These are phyloP conservation scores for Porites australiensis DNA, from an alignment of 64 coral and sea anemone genomes.

Conservation along the genomic window DNA sequence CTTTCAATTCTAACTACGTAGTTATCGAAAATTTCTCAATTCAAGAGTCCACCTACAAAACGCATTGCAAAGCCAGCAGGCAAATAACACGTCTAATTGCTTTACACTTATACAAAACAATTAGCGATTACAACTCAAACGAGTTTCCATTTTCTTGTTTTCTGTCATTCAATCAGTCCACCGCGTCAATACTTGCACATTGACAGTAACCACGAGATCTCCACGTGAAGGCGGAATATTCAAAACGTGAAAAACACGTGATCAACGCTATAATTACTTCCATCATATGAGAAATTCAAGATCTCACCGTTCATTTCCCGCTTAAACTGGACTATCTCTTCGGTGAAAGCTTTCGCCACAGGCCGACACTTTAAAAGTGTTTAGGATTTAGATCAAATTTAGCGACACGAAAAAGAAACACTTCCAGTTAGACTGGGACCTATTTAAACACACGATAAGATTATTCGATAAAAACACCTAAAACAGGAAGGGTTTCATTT, in stretches of 20 bases:
- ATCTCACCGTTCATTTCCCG: background rate
- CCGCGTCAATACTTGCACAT: background rate
- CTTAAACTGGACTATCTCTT: background rate
- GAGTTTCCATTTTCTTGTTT: background rate
- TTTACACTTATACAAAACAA: background rate
- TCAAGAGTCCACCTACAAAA: background rate
- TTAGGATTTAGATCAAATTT: background rate
- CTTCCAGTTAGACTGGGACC: conserved; percentile 31
- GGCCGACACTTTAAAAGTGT: conserved; percentile 1
- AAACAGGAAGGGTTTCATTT: background rate
- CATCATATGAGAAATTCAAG: background rate
- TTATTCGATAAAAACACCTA: conserved; percentile 11
- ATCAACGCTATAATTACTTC: too few relatives aligned
- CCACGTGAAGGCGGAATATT: background rate
- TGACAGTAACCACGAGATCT: background rate
- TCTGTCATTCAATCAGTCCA: background rate
- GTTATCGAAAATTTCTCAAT: background rate
- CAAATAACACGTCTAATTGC: background rate
- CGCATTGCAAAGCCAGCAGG: background rate
- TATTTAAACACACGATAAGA: background rate
- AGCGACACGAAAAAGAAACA: background rate
- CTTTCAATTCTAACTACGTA: background rate
- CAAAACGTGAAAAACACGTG: too few relatives aligned
- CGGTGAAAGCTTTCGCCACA: background rate
- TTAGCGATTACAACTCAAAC: background rate